Percentiles rank a stretch among this genome's conserved stretches.
Evolutionary conservation across 35 echinoderm and acorn worm genomes (phyloP).

Genomic region (Diadema setosum): DNA sequence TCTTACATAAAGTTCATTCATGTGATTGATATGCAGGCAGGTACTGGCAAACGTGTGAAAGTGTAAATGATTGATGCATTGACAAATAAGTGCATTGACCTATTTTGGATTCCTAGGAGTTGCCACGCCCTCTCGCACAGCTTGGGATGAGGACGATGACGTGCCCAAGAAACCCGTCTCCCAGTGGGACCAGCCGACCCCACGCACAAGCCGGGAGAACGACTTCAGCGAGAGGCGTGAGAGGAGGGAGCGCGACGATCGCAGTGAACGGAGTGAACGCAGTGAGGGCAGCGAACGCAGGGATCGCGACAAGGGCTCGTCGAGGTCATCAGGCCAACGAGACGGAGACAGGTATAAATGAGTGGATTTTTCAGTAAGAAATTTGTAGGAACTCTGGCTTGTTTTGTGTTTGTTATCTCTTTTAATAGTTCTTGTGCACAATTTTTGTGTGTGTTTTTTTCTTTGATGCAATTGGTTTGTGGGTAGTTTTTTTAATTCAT

Average conservation of each 20-base stretch:
- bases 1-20: too few species aligned
- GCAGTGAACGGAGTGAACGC: constrained; percentile 4
- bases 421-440: neutral
- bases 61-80: too few species aligned
- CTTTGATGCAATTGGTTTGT: neutral
- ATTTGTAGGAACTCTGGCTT: neutral
- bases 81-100: too few species aligned
- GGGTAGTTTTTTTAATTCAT: too few species aligned
- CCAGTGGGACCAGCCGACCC: constrained; percentile 73
- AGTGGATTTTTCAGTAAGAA: neutral
- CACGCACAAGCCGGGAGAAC: neutral
- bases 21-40: too few species aligned
- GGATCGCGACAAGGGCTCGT: neutral
- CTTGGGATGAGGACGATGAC: constrained; percentile 92
- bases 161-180: constrained; percentile 43
- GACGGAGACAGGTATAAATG: neutral
- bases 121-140: constrained; percentile 81
- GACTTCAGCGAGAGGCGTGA: constrained; percentile 15
- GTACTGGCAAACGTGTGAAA: too few species aligned
- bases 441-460: neutral
- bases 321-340: too few species aligned
- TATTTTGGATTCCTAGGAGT: constrained; percentile 53
- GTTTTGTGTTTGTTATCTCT: neutral
- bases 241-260: constrained; percentile 6
- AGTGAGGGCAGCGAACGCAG: constrained; percentile 13